A percentile compares a stretch with the other conserved stretches of the same genome.
phyloP scores from a whole-genome alignment of 2,888 invertebrate species.

The Omphaloscelis lunosa region DNA sequence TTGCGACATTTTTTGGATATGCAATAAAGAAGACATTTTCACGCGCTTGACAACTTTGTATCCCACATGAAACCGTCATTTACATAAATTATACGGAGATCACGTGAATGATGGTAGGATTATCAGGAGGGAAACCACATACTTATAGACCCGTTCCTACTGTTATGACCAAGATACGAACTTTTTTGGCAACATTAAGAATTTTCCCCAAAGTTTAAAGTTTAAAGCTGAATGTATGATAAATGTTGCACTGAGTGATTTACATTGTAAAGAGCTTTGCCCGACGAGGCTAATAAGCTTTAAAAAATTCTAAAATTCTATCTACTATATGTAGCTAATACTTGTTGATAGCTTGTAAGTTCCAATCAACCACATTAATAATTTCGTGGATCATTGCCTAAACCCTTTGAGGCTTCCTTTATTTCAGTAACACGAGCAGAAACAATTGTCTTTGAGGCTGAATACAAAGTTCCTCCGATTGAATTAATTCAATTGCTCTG shows the following conservation, averaged over 20 bases:
- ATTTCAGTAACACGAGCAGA: slow-evolving; percentile 82
- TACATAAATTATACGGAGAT: slow-evolving; percentile 55
- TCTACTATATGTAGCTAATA: slow-evolving; percentile 9
- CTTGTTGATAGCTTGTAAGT: slow-evolving; percentile 29
- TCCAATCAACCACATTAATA: slow-evolving; percentile 70
- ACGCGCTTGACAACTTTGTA: slow-evolving; percentile 48
- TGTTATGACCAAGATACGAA: slow-evolving; percentile 23
- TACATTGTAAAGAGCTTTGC: slow-evolving; percentile 18
- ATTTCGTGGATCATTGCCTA: slow-evolving; percentile 77
- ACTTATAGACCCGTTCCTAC: slow-evolving; percentile 32
- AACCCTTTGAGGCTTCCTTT: slow-evolving; percentile 84
- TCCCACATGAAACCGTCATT: slow-evolving; percentile 49
- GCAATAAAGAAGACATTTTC: slow-evolving; percentile 26
- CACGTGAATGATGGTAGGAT: slow-evolving; percentile 56
- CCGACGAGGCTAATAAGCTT: background rate
- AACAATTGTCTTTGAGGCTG: slow-evolving; percentile 85
- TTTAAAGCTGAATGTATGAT: slow-evolving; percentile 33
- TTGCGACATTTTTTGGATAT: slow-evolving; percentile 32
- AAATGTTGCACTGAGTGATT: slow-evolving; percentile 35
- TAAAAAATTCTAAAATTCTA: slow-evolving; percentile 9
- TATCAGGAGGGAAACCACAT: slow-evolving; percentile 41
- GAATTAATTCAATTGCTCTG: slow-evolving; percentile 89
- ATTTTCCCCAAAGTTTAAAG: slow-evolving; percentile 19
- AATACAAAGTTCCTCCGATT: slow-evolving; percentile 87
- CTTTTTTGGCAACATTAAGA: slow-evolving; percentile 39